A percentile compares a stretch with the other conserved stretches of the same genome.
These are phyloP conservation scores for Drosophila mojavensis DNA, from an alignment of 1,140 invertebrate genomes.

Conservation along the genomic window DNA sequence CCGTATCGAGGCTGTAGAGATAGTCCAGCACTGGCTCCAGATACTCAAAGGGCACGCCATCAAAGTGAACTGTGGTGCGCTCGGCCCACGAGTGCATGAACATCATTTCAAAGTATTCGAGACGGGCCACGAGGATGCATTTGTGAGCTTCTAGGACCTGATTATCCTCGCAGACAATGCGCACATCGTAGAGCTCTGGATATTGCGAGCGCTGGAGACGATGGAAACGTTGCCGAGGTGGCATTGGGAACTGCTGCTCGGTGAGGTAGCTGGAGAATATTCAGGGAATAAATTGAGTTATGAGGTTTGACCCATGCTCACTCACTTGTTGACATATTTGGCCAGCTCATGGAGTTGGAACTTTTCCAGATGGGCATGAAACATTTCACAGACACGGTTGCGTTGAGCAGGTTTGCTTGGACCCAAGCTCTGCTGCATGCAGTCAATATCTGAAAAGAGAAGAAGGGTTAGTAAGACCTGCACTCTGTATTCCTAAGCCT, in stretches of 20 bases:
- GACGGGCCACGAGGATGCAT: conserved; percentile 88
- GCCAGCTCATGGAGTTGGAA: conserved; percentile 58
- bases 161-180: conserved; percentile 85
- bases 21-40: conserved; percentile 87
- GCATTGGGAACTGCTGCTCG: conserved; percentile 43
- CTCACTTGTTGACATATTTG: conserved; percentile 51
- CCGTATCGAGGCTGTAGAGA: conserved; percentile 86
- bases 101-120: conserved; percentile 91
- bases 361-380: conserved; percentile 58
- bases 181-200: conserved; percentile 87
- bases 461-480: background rate
- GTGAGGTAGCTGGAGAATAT: conserved; percentile 31
- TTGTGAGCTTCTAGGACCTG: conserved; percentile 87
- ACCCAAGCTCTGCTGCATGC: conserved; percentile 70
- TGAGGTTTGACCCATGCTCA: too few relatives aligned
- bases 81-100: conserved; percentile 88
- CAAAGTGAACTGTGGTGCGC: conserved; percentile 83
- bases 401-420: conserved; percentile 48
- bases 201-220: conserved; percentile 68
- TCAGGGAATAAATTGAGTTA: background rate
- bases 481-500: too few relatives aligned
- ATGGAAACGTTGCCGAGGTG: conserved; percentile 38
- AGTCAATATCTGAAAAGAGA: conserved; percentile 62
- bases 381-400: conserved; percentile 54
- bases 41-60: conserved; percentile 71